Evolutionary conservation across 2,113 vertebrate genomes (phyloP).

Genomic region (Halcyon senegalensis): DNA sequence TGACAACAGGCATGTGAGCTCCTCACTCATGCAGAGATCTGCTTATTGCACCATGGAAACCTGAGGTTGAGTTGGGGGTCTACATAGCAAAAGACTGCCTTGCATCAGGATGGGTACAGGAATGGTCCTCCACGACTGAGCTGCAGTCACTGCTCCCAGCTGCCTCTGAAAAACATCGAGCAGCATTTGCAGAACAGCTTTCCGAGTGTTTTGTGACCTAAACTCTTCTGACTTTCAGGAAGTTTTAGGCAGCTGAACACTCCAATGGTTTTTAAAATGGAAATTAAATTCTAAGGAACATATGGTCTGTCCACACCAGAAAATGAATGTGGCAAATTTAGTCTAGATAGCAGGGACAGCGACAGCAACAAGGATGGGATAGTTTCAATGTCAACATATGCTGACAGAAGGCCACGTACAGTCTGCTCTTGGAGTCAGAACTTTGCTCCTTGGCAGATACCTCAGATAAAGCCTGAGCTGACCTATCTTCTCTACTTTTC

Average conservation of each 20-base stretch:
- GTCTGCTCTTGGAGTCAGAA: neutral
- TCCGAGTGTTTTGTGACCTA: neutral
- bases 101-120: neutral
- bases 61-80: neutral
- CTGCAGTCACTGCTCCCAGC: neutral
- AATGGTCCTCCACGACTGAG: neutral
- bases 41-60: neutral
- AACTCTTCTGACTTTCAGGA: neutral
- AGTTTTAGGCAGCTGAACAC: neutral
- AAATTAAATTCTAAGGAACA: constrained; percentile 9
- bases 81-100: neutral
- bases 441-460: neutral
- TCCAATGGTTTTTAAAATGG: neutral
- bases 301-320: neutral
- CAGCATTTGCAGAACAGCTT: neutral
- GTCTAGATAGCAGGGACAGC: neutral
- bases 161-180: neutral
- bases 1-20: neutral
- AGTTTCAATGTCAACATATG: neutral
- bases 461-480: neutral
- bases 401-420: neutral
- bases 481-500: neutral
- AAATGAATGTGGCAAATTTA: neutral
- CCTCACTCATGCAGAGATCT: neutral
- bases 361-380: neutral